Evolutionary conservation across 2,797 vertebrate genomes (phyloP), one percentile per base, ranked within the genome.

Genomic region (Botia kubotai): DNA sequence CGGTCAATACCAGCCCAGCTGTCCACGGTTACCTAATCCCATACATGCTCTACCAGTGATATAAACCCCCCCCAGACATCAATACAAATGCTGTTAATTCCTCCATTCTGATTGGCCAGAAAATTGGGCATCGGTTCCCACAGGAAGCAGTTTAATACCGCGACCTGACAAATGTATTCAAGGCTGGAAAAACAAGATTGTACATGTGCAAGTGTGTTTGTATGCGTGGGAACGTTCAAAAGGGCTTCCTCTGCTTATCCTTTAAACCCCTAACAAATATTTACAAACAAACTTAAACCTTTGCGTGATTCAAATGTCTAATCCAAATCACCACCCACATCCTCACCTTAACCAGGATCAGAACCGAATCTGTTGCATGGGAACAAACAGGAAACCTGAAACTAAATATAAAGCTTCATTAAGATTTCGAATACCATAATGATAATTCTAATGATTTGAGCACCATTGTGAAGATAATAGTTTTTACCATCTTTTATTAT

Each of bases 21-120:
- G 90, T 87, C 84, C 83, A 87, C 77, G 84, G 84, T 74, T 86
- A 85, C 84, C 77, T 88, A 89, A 90, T 92, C 87, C 78, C 73
- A 84, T 87, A 82, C 77, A 21, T 26, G 83, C 66, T 73, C 81
- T 87, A 84, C 89, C 81, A 77, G 83, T 81, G 60, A 88, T 77
- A 88, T 76, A 84, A 88, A 84, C 84, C 70, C 33, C 16, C 62
- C 26, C 50, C n/a, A 67, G 16, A 63, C 69, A 52, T 82, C 82
- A 85, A 79, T 83, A 36, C 65, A 81, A 85, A 83, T 74, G 65
- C 26, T 74, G 69, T 85, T 84, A 55, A 48, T 67, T 73, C 57
- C 53, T 21, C 58, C 10, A 3, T 39, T 73, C 69, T 77, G 62
- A 80, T 29, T 72, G 70, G 53, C 75, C 70, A 67, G 46, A 29